These are phyloP conservation scores for Coenobita brevimanus DNA, from an alignment of 1,140 invertebrate genomes.

Conservation along the genomic window DNA sequence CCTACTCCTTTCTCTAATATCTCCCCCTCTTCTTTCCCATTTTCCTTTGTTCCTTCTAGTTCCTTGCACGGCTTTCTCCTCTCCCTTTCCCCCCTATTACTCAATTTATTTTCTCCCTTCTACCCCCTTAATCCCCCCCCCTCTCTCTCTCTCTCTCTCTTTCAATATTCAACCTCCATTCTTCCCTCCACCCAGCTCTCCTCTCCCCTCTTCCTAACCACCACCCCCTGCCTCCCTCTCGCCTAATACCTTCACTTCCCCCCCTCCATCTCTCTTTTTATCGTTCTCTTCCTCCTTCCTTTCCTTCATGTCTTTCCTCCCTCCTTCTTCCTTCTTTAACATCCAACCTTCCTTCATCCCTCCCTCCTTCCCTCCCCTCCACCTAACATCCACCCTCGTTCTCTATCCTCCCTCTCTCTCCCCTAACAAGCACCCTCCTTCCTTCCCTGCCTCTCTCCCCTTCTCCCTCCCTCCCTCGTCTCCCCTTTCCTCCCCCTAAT, in stretches of 20 bases:
- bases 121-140: no score
- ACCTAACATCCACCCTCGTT: not conserved
- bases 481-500: slow-evolving; percentile 13
- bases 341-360: not conserved
- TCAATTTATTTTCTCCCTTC: no score
- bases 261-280: not conserved
- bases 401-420: not conserved
- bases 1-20: no score
- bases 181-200: no score
- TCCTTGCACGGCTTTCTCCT: no score
- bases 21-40: no score
- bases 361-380: not conserved
- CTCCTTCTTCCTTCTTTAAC: not conserved
- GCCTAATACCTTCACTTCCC: not conserved
- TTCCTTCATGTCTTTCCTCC: not conserved
- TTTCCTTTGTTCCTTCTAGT: no score
- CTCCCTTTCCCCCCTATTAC: no score
- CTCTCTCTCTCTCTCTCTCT: no score
- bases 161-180: no score
- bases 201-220: not conserved
- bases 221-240: not conserved
- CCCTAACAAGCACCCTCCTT: not conserved
- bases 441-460: not conserved
- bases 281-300: slow-evolving; percentile 10
- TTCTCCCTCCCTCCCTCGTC: not conserved